Evolutionary conservation across 1,140 invertebrate genomes (phyloP), one percentile per base, ranked within the genome.

Genomic region (Drosophila ogumai): DNA sequence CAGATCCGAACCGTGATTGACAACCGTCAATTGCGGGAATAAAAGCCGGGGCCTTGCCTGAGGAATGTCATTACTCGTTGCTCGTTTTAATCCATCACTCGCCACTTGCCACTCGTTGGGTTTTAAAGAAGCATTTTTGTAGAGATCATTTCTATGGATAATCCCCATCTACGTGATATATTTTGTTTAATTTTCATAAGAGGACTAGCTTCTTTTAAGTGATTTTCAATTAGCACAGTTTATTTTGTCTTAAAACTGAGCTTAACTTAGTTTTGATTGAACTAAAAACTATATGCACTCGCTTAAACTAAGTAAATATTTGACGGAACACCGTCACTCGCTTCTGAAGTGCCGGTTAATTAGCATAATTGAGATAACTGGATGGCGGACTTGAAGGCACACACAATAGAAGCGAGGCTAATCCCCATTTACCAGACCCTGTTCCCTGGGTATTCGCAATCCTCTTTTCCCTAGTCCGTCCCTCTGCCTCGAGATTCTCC

Each of bases 311-410:
- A 34, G 52, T 55, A 25, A 43, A 15, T 25, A 10, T 25, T 65
- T 43, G 4, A 32, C 19, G 4, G 7, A 64, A 43, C 38, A 15
- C 19, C 47, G 66, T 32, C 31, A 40, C 36, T 49, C 38, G 49
- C 22, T 3, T 47, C 32, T 22, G 4, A 25, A 63, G 34, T 17
- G 66, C 46, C 40, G 9, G 31, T 41, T 72, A 72, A 72, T 58
- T 73, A 72, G 54, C 68, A 59, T 73, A 73, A 73, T 73, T 73
- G 54, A 73, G 69, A 73, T 73, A 41, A 68, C 63, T 50, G 15
- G 15, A 41, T 68, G 65, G 65, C 61, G 19, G 43, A 50, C 43
- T 25, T 31, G 43, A 55, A 40, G n/a, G 36, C 36, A 38, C 49
- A 38, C 49, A 74, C 47, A 63, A 63, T 61, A 60, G 67, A 36